Conservation (phyloP, 2,113 vertebrate species). For the Varanus komodoensis region DNA sequence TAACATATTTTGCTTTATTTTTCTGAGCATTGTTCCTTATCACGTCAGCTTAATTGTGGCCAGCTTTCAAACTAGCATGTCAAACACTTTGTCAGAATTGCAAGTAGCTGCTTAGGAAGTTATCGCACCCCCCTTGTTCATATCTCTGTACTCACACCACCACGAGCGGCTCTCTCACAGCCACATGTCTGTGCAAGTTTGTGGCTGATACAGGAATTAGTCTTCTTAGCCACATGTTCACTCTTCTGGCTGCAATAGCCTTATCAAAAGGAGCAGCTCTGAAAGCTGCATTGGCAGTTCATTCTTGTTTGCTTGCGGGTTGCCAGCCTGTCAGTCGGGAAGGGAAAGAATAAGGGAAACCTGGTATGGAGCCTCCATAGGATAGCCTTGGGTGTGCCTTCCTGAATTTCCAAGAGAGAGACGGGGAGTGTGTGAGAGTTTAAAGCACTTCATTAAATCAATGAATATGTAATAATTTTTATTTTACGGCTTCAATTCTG, state of each 20-base stretch:
- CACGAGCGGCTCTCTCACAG: too few species aligned
- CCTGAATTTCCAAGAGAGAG: not conserved
- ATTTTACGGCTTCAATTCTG: conserved; percentile 55
- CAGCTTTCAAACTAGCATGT: not conserved
- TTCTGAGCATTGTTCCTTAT: not conserved
- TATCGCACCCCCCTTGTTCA: not conserved
- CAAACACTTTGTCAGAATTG: not conserved
- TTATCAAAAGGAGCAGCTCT: not conserved
- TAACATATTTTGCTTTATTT: not conserved
- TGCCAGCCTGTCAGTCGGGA: not conserved
- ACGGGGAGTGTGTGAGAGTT: not conserved
- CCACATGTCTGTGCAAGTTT: not conserved
- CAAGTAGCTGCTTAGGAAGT: not conserved
- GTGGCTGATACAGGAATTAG: not conserved
- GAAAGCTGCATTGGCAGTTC: not conserved
- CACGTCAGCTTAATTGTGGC: not conserved
- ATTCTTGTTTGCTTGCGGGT: not conserved
- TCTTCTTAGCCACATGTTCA: not conserved
- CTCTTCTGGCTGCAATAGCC: not conserved
- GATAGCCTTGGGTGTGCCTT: not conserved
- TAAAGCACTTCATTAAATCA: not conserved
- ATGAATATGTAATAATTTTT: not conserved
- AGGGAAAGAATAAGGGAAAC: not conserved
- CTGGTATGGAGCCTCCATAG: not conserved
- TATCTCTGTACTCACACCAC: not conserved